Evolutionary conservation across 2,888 invertebrate genomes (phyloP).

Genomic region (Gymnosoma rotundatum): DNA sequence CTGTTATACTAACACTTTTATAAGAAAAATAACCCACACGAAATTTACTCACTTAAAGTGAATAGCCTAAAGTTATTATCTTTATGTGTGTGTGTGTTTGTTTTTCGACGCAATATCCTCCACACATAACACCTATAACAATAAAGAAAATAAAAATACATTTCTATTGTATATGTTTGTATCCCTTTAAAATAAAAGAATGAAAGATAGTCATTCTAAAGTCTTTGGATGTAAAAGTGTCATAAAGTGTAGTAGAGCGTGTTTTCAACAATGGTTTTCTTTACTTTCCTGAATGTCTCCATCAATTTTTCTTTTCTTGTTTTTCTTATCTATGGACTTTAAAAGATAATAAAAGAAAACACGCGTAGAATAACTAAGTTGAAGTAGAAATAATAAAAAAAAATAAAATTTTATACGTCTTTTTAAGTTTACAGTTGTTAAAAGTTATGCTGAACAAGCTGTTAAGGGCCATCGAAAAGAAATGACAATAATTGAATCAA

Average conservation of each 20-base stretch:
- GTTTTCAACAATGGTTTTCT: conserved; percentile 62
- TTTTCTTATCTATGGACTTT: conserved; percentile 20
- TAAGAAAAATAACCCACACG: conserved; percentile 6
- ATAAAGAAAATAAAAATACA: no score
- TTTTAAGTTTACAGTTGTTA: conserved; percentile 41
- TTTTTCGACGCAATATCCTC: neutral
- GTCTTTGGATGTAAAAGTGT: conserved; percentile 57
- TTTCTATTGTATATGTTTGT: neutral
- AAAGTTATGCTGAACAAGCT: conserved; percentile 31
- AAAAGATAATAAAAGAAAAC: conserved; percentile 19
- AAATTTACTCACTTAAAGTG: conserved; percentile 18
- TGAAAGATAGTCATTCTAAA: conserved; percentile 36
- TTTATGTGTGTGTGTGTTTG: neutral
- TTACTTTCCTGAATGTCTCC: conserved; percentile 52
- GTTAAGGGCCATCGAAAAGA: conserved; percentile 55
- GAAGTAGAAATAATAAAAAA: neutral
- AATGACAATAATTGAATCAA: conserved; percentile 60
- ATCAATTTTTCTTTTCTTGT: neutral
- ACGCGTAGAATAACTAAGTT: neutral
- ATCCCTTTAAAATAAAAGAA: neutral
- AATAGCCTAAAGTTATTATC: conserved; percentile 40
- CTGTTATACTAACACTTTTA: conserved; percentile 48
- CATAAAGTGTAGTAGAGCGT: conserved; percentile 61
- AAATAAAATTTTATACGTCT: conserved; percentile 9
- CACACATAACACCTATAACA: neutral